These are phyloP conservation scores for Sinocyclocheilus maitianheensis DNA, from an alignment of 2,113 vertebrate genomes.

Conservation along the genomic window DNA sequence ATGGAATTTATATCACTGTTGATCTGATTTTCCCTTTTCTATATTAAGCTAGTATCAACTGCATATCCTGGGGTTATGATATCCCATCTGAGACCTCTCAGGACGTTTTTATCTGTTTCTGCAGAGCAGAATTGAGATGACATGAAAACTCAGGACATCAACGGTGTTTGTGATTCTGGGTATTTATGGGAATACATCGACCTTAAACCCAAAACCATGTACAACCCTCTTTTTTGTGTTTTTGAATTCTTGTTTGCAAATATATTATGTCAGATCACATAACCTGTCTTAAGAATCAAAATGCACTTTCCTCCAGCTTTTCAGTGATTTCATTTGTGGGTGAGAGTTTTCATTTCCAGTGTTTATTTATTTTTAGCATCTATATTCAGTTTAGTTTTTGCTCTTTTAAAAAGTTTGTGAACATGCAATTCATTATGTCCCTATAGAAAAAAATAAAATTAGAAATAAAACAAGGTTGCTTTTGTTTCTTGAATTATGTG, in stretches of 20 bases:
- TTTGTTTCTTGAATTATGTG: background rate
- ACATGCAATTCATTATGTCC: slow-evolving; percentile 31
- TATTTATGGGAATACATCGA: background rate
- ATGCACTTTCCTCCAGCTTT: slow-evolving; percentile 34
- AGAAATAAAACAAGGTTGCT: slow-evolving; percentile 42
- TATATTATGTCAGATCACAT: slow-evolving; percentile 5
- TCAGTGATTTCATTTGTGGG: slow-evolving; percentile 14
- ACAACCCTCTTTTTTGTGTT: background rate
- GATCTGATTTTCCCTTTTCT: background rate
- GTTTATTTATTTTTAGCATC: slow-evolving; percentile 52
- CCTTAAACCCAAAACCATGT: slow-evolving; percentile 16
- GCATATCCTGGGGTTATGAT: slow-evolving; percentile 24
- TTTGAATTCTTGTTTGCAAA: slow-evolving; percentile 24
- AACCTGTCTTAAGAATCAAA: slow-evolving; percentile 31
- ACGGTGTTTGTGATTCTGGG: slow-evolving; percentile 28
- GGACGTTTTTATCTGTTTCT: slow-evolving; percentile 57
- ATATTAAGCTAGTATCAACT: slow-evolving; percentile 24
- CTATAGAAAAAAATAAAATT: slow-evolving; percentile 33
- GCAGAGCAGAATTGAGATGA: slow-evolving; percentile 48
- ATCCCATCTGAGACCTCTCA: slow-evolving; percentile 38
- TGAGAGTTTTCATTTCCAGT: background rate
- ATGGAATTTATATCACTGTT: slow-evolving; percentile 27
- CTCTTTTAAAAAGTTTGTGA: slow-evolving; percentile 33
- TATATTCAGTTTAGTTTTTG: slow-evolving; percentile 3
- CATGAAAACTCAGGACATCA: slow-evolving; percentile 41